Conservation (phyloP, 2,797 vertebrate genomes). For the Enoplosus armatus region DNA sequence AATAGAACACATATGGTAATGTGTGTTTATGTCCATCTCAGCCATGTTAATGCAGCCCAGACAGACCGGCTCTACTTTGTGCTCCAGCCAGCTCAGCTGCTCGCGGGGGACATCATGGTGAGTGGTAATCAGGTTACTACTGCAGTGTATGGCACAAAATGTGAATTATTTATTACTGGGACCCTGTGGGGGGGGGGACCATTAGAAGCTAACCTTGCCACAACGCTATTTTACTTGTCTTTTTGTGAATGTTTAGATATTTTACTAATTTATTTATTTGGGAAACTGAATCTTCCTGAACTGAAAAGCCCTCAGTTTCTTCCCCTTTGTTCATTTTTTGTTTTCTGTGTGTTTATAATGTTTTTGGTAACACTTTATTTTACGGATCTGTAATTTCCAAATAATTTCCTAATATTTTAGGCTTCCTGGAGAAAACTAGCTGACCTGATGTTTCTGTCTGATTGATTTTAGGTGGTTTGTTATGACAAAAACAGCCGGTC, state of each 20-base stretch:
- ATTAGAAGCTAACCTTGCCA: not conserved
- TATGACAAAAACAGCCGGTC: conserved; percentile 88
- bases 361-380: not conserved
- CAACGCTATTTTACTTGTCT: not conserved
- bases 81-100: conserved; percentile 92
- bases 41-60: conserved; percentile 82
- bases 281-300: no score
- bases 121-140: conserved; percentile 57
- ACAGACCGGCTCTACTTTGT: conserved; percentile 87
- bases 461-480: conserved; percentile 90
- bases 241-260: not conserved
- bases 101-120: conserved; percentile 95
- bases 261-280: no score
- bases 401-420: not conserved
- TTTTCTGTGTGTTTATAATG: not conserved
- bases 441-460: no score
- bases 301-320: not conserved
- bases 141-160: not conserved
- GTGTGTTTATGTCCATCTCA: conserved; percentile 64
- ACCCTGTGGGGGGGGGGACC: not conserved
- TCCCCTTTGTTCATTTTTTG: not conserved
- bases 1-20: not conserved
- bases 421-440: not conserved
- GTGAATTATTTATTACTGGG: not conserved
- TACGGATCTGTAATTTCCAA: not conserved